phyloP scores from a whole-genome alignment of 1,140 invertebrate species.

The Micrasema longulum region DNA sequence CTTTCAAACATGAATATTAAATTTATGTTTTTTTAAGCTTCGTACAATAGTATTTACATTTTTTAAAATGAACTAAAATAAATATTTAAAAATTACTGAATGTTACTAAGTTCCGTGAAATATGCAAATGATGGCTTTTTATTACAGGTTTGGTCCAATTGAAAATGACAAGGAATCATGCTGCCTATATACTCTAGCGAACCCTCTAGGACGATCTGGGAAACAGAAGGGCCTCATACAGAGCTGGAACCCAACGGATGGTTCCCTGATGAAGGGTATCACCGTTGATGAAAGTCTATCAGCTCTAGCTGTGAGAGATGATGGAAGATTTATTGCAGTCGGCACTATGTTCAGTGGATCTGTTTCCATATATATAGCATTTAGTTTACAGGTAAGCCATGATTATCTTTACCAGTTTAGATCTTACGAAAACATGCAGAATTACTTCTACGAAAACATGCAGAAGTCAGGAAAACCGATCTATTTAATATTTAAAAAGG shows the following conservation, averaged over 20 bases:
- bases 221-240: constrained; percentile 80
- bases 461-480: background rate
- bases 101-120: too few species aligned
- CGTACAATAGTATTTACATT: too few species aligned
- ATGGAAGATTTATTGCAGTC: constrained; percentile 91
- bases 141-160: constrained; percentile 75
- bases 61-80: too few species aligned
- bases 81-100: too few species aligned
- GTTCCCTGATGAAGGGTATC: constrained; percentile 68
- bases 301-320: constrained; percentile 88
- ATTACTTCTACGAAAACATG: background rate
- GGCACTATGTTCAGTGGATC: constrained; percentile 94
- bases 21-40: too few species aligned
- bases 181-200: constrained; percentile 85
- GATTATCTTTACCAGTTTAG: background rate
- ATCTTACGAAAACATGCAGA: background rate
- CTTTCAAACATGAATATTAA: too few species aligned
- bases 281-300: constrained; percentile 81
- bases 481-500: too few species aligned
- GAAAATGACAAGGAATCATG: constrained; percentile 74
- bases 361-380: constrained; percentile 90
- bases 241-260: constrained; percentile 75
- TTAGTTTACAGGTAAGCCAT: constrained; percentile 86
- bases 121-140: too few species aligned
- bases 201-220: constrained; percentile 77